Conservation (phyloP, 2,113 vertebrate genomes). For the Hypocryptadius cinnamomeus region DNA sequence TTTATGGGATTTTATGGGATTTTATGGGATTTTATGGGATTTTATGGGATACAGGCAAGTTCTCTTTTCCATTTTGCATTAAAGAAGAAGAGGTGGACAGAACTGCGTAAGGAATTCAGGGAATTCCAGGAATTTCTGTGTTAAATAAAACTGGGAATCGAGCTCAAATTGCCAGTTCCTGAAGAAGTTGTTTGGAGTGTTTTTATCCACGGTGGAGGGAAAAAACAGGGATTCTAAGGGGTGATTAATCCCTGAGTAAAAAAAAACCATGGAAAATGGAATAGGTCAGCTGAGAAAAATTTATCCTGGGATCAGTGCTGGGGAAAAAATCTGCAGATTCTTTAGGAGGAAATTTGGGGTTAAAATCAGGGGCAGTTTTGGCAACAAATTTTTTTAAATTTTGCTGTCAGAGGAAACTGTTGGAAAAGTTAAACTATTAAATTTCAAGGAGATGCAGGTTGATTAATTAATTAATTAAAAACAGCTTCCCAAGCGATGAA, state of each 20-base stretch:
- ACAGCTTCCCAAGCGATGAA: neutral
- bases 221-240: neutral
- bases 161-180: rapidly evolving
- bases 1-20: neutral
- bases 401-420: neutral
- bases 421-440: neutral
- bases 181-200: neutral
- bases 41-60: neutral
- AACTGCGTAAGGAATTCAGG: neutral
- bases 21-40: neutral
- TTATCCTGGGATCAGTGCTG: neutral
- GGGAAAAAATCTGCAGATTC: neutral
- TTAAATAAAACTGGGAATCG: neutral
- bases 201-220: neutral
- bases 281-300: neutral
- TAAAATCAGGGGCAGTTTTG: neutral
- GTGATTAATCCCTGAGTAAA: neutral
- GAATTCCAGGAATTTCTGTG: neutral
- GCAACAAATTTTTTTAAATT: neutral
- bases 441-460: neutral
- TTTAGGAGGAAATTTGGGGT: neutral
- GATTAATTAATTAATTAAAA: neutral
- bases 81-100: neutral
- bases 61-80: neutral
- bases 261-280: neutral